Base-by-base conservation (phyloP, 2,797 vertebrate genomes). In the Halcyon smyrnensis region DNA sequence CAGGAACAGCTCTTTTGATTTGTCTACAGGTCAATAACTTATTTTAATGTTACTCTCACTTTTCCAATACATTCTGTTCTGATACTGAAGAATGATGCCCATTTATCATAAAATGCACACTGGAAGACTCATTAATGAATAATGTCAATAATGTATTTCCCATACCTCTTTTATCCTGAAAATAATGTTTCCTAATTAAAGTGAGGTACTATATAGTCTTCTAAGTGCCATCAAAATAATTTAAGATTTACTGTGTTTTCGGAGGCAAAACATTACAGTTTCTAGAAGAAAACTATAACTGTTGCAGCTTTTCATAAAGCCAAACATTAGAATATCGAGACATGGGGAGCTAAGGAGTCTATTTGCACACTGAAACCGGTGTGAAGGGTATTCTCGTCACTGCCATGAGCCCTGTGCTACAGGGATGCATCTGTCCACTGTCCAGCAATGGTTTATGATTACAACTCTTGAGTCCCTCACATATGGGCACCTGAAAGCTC, bases 321-420 rank as follows among this genome's bases (percentile, higher is more conserved):
- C 34, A 67, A 54, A 51, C 0, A 0, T 30, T 32, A 48, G 18
- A 16, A 68, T 50, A 17, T 3, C 11, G 13, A 32, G 17, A 45
- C 28, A 16, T 1, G 11, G 20, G 45, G 23, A 74, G 13, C 8
- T 4, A 12, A 32, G 32, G 46, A 57, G 67, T 28, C 9, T 9
- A 20, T 41, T 24, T 34, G 39, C 46, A 28, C 13, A 13, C 2
- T 6, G 48, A 83, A 30, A 19, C 41, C 8, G 23, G 6, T 15
- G 17, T n/a, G n/a, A 45, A 74, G 62, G 20, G 23, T 37, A 1
- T 56, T 37, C 24, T 73, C 0, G 0, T 0, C 4, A 39, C 10
- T 75, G 34, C 45, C 4, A 5, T 23, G 8, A 64, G 12, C 25
- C 12, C 23, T 50, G 39, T 25, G n/a, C 10, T 53, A 19, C 19